Base-by-base conservation (phyloP, 1,140 invertebrate genomes). In the Lepidurus arcticus region DNA sequence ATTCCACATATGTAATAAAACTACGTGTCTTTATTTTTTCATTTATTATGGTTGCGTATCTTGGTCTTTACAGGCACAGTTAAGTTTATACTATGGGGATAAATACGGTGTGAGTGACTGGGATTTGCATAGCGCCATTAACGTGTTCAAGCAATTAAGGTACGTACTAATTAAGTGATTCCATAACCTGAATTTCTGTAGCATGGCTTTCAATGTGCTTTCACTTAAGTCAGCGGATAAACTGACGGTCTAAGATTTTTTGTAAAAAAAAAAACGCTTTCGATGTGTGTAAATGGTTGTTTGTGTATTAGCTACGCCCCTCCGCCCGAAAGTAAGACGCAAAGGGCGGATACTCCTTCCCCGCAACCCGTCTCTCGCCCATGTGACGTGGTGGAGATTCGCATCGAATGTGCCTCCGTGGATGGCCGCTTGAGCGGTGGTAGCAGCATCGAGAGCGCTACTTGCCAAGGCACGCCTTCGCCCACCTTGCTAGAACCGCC, bases 321-420 rank as follows among this genome's bases (percentile, higher is more conserved):
- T 65, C 21, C 53, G 8, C 53, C 53, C 53, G 53, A 65, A 65
- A 13, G n/a, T 65, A 13, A 21, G 21, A 65, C 16, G 53, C 53
- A 65, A 65, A 65, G 21, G 53, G 21, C 53, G 16, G 21, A 21
- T 21, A 65, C 53, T 21, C 53, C 53, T n/a, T 65, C 53, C 53
- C 53, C 53, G 53, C 53, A 65, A 65, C 53, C n/a, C 21, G 53
- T 21, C 16, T 65, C 53, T 65, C 53, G 53, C 53, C 53, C 53
- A 65, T 21, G 53, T 65, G 53, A 65, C 53, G 78, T 81, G 7
- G 42, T 81, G 78, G 81, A 81, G 73, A 82, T 81, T n/a, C 78
- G 80, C 1, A 81, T 80, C 47, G 82, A 82, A 77, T 81, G 81
- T 44, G 81, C 80, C 11, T 81, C 81, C 78, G 81, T 81, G 42